Base-by-base conservation (phyloP, 2,797 vertebrate genomes). In the Sebastes iracundus region DNA sequence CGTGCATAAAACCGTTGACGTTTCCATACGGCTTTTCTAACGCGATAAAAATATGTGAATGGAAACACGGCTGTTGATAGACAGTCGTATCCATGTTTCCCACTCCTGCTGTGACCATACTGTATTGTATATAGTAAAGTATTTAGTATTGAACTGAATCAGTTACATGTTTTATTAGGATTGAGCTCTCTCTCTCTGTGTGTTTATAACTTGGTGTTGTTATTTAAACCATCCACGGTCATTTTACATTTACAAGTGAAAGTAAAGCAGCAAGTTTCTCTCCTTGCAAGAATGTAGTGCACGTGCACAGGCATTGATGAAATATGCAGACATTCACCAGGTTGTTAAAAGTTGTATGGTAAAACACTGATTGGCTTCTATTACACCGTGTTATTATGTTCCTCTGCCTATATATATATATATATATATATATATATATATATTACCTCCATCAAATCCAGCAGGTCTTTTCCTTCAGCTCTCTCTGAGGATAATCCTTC, bases 291-390 rank as follows among this genome's bases (percentile, higher is more conserved):
- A 23, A 23, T 23, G 11, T 55, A 55, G 22, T 55, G 42, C 16
- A 49, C 3, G 32, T 33, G 32, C 32, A 33, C 32, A 33, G 32
- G 42, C 42, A 33, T 33, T 33, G 32, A 10, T 33, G 32, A 61
- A 64, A n/a, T 9, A n/a, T 5, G 42, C 42, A 49, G 32, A 13
- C 30, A 25, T 42, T 27, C 53, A 67, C 7, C 20, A n/a, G 55
- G 56, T 77, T 33, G 73, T 82, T 76, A 53, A 59, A 81, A 59
- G 46, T 28, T 62, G 4, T 27, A 23, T 22, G n/a, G 38, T 42
- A 68, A 84, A 67, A 33, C 23, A 63, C 64, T 79, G 71, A 88
- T 71, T 77, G n/a, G 72, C 62, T 82, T 84, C 72, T 52, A 72
- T 81, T 79, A 70, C 46, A 68, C 60, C 42, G 23, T 66, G 58